These are phyloP conservation scores for Xerus inauris DNA, from an alignment of 2,113 vertebrate genomes.

Conservation along the genomic window DNA sequence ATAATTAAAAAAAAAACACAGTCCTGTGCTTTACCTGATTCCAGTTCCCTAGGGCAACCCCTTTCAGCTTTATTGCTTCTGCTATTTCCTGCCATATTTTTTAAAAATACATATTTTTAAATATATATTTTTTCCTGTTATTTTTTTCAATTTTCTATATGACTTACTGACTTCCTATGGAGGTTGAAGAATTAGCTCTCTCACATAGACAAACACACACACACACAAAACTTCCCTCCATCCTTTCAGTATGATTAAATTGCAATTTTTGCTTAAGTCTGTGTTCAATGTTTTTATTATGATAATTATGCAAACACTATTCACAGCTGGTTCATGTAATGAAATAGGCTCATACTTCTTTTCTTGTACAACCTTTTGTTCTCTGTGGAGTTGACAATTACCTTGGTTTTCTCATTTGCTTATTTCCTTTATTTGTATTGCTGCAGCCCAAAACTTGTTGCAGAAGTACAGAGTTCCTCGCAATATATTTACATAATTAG, in stretches of 20 bases:
- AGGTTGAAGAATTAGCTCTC: not conserved
- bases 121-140: not conserved
- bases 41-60: not conserved
- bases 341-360: not conserved
- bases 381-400: constrained; percentile 36
- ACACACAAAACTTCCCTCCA: not conserved
- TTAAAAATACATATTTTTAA: not conserved
- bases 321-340: not conserved
- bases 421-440: constrained; percentile 36
- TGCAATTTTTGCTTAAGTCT: constrained; percentile 45
- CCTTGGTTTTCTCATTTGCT: not conserved
- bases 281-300: constrained; percentile 16
- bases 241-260: constrained; percentile 28
- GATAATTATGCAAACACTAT: constrained; percentile 30
- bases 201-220: not conserved
- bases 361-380: constrained; percentile 46
- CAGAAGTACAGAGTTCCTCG: not conserved
- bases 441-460: not conserved
- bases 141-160: constrained; percentile 7
- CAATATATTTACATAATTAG: not conserved
- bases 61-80: not conserved
- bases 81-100: not conserved
- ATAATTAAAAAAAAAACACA: not conserved
- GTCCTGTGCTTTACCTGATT: not conserved
- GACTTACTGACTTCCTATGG: not conserved